Evolutionary conservation across 2,113 vertebrate genomes (phyloP), one percentile per base, ranked within the genome.

Genomic region (Empidonax alnorum): DNA sequence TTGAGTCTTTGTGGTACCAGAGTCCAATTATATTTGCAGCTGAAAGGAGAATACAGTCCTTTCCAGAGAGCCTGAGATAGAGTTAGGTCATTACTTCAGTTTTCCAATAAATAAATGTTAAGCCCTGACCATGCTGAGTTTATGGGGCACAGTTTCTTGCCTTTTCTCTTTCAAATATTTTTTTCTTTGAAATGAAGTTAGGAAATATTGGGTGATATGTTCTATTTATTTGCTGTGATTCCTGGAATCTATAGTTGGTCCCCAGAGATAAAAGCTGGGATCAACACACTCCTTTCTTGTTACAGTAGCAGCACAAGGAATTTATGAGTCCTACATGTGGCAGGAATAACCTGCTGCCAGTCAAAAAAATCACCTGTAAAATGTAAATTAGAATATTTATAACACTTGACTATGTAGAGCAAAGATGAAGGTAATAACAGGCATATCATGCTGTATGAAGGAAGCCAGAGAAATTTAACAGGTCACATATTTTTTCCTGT

Each of bases 1-100:
- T 37, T 84, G 94, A 96, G 96, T 42, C 68, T 97, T 96, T 92
- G 83, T 93, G 76, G 39, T 93, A 86, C 86, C 63, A 84, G 52
- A 41, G 73, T 53, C 88, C 93, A 96, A 95, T 95, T 95, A 94
- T 86, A 81, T 75, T 47, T 75, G 73, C 59, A 88, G 90, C 69
- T 87, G 79, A 96, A 89, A 94, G 63, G 59, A 83, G 68, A 90
- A 65, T 22, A 75, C 23, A 81, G 61, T 65, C 49, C 72, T 75
- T 90, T 71, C 72, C 88, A 86, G 85, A 84, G 15, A 78, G 56
- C 24, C 44, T 65, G 62, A 86, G 79, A 75, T 84, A 84, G 1
- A 1, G 14, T 74, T 74, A 93, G 75, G 39, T 59, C 92, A 93
- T 90, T 92, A 81, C 79, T 94, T 75, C 56, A 63, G 61, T 93